Conservation (phyloP, 2,113 vertebrate species). For the Rynchops niger region DNA sequence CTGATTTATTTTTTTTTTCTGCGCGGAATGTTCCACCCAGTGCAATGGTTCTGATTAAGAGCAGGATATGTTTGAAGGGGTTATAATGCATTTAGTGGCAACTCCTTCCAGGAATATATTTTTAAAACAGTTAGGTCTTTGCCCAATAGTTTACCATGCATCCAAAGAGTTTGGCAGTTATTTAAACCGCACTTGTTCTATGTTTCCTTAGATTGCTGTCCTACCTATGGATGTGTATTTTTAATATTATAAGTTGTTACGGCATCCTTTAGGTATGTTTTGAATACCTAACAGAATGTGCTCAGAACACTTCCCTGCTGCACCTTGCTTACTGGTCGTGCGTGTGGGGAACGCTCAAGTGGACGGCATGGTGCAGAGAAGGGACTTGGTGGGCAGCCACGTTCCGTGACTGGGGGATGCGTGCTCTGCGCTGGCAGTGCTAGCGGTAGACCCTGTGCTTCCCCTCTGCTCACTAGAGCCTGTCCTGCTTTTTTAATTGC, state of each 20-base stretch:
- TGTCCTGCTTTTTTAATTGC: background rate
- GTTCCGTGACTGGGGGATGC: fast-evolving
- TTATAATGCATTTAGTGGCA: background rate
- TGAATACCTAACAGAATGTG: background rate
- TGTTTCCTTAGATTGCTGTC: background rate
- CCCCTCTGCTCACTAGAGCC: background rate
- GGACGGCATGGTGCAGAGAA: background rate
- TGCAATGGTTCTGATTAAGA: background rate
- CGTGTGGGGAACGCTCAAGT: background rate
- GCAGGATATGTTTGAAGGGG: background rate
- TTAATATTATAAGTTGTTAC: background rate
- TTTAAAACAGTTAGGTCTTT: background rate
- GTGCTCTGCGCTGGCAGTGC: fast-evolving
- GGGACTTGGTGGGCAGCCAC: background rate
- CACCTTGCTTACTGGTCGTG: background rate
- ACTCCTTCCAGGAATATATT: background rate
- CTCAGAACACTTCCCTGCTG: background rate
- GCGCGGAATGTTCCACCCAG: background rate
- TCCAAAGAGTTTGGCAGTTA: background rate
- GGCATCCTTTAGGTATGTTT: background rate
- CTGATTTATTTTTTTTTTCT: background rate
- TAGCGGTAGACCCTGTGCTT: background rate
- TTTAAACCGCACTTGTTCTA: background rate
- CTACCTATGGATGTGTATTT: background rate
- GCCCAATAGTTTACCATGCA: background rate